Conservation (phyloP, 2,888 invertebrate genomes). For the Ommatoiulus sabulosus region DNA sequence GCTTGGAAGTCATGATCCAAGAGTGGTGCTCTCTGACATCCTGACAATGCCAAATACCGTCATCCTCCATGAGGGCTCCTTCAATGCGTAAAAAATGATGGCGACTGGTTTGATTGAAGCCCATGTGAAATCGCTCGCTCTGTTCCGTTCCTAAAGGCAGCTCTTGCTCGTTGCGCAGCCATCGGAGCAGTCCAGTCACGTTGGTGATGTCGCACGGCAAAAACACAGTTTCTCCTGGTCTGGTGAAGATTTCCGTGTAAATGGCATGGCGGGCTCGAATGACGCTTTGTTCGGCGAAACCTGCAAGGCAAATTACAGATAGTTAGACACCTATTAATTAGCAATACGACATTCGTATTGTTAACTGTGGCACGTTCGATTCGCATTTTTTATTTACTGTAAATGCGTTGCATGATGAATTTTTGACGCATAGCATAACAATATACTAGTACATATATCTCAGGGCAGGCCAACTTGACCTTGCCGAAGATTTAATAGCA, state of each 20-base stretch:
- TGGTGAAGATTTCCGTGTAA: slow-evolving; percentile 56
- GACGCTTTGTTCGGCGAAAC: background rate
- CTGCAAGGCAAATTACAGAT: background rate
- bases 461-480: too few relatives aligned
- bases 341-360: too few relatives aligned
- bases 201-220: slow-evolving; percentile 58
- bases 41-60: slow-evolving; percentile 64
- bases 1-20: slow-evolving; percentile 68
- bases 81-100: slow-evolving; percentile 57
- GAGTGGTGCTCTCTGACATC: slow-evolving; percentile 62
- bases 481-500: too few relatives aligned
- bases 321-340: too few relatives aligned
- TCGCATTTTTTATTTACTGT: too few relatives aligned
- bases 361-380: too few relatives aligned
- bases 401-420: too few relatives aligned
- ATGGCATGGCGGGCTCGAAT: slow-evolving; percentile 37
- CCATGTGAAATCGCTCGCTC: slow-evolving; percentile 56
- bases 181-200: slow-evolving; percentile 56
- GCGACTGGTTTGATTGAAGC: slow-evolving; percentile 57
- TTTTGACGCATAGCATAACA: too few relatives aligned
- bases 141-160: slow-evolving; percentile 42
- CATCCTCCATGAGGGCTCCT: slow-evolving; percentile 60
- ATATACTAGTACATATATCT: too few relatives aligned
- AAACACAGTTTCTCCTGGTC: slow-evolving; percentile 55
- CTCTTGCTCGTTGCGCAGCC: slow-evolving; percentile 58